phyloP scores from a whole-genome alignment of 2,888 invertebrate genomes.

The Gandaritis pyraliata region DNA sequence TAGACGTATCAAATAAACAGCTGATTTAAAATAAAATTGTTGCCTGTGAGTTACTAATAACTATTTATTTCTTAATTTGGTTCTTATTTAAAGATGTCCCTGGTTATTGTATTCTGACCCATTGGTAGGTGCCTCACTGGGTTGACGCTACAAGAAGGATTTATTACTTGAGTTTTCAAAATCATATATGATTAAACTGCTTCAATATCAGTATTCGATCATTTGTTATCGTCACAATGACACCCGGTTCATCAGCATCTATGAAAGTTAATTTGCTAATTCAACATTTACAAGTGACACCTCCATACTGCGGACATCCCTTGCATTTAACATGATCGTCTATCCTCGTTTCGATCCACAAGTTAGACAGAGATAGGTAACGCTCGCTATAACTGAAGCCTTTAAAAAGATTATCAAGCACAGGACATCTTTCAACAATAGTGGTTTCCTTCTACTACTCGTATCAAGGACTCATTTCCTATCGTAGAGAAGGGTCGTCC shows the following conservation, averaged over 20 bases:
- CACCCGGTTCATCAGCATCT: no score
- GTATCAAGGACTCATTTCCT: conserved; percentile 9
- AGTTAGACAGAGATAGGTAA: conserved; percentile 21
- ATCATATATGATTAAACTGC: conserved; percentile 4
- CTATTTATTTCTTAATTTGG: no score
- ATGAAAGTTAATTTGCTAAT: conserved; percentile 3
- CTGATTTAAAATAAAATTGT: conserved; percentile 1
- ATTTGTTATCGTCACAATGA: conserved; percentile 14
- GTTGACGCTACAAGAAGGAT: no score
- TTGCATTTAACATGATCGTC: conserved; percentile 21
- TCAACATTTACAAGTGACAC: conserved; percentile 1
- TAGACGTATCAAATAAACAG: conserved; percentile 17
- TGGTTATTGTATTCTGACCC: no score
- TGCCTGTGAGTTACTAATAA: not conserved
- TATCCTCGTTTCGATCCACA: conserved; percentile 20
- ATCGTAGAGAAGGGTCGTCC: not conserved
- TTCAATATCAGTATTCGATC: conserved; percentile 21
- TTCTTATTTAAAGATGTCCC: no score
- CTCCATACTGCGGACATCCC: conserved; percentile 8
- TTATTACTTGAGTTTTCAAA: conserved; percentile 21
- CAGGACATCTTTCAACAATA: conserved; percentile 25
- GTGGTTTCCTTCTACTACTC: conserved; percentile 22
- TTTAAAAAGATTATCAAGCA: conserved; percentile 20
- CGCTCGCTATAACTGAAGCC: conserved; percentile 32
- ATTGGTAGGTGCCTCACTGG: no score